Percentiles rank a stretch among this genome's conserved stretches.
Conservation (phyloP, 2,888 invertebrate genomes). For the Nymphalis urticae region DNA sequence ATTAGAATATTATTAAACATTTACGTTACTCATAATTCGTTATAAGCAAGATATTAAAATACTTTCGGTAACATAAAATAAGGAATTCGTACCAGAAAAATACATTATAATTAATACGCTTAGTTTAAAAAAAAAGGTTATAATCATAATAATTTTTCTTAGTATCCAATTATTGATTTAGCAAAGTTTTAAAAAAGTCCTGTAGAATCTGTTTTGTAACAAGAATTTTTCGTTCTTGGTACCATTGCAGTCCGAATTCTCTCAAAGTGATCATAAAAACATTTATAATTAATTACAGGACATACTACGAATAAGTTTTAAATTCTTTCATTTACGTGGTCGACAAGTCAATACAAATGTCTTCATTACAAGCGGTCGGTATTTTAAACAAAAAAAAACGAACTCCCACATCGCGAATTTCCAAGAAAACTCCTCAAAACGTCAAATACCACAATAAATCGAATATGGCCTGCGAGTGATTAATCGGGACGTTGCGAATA, state of each 20-base stretch:
- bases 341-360: slow-evolving; percentile 67
- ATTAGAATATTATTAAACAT: no score
- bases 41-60: no score
- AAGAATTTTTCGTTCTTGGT: slow-evolving; percentile 13
- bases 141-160: background rate
- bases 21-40: no score
- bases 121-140: background rate
- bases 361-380: slow-evolving; percentile 64
- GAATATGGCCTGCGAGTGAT: slow-evolving; percentile 59
- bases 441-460: slow-evolving; percentile 67
- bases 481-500: slow-evolving; percentile 56
- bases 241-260: slow-evolving; percentile 15
- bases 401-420: slow-evolving; percentile 72
- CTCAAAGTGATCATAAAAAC: slow-evolving; percentile 18
- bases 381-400: slow-evolving; percentile 57
- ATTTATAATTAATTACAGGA: slow-evolving; percentile 31
- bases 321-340: slow-evolving; percentile 58
- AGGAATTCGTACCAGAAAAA: no score
- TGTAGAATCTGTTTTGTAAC: slow-evolving; percentile 14
- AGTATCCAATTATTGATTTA: background rate
- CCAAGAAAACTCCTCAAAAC: slow-evolving; percentile 70
- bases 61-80: no score
- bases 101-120: no score
- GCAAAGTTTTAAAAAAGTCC: background rate
- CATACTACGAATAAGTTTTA: slow-evolving; percentile 32